Percentiles rank a stretch among this genome's conserved stretches.
Evolutionary conservation across 2,888 invertebrate species (phyloP).

Genomic region (Tanytarsus gracilentus): DNA sequence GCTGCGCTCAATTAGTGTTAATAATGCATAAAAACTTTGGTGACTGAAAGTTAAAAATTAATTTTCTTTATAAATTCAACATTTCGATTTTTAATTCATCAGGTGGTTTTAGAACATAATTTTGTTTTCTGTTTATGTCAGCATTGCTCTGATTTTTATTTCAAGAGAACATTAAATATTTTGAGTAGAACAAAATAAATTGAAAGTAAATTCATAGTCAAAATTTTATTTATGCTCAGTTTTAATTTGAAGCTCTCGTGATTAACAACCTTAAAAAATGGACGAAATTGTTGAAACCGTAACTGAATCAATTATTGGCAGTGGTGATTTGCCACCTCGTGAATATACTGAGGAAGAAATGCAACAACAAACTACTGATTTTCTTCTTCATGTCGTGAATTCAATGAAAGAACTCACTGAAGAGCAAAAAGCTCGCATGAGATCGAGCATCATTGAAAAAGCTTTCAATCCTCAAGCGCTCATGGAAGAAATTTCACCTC

Average conservation of each 20-base stretch:
- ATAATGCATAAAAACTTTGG: background rate
- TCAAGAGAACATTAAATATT: background rate
- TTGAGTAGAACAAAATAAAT: background rate
- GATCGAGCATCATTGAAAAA: slow-evolving; percentile 33
- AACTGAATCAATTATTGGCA: background rate
- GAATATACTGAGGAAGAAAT: slow-evolving; percentile 31
- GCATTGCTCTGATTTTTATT: background rate
- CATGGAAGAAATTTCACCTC: background rate
- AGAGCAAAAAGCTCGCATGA: slow-evolving; percentile 40
- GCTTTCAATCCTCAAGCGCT: slow-evolving; percentile 39
- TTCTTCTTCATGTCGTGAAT: slow-evolving; percentile 29
- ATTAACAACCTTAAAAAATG: slow-evolving; percentile 4
- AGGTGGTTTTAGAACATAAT: background rate
- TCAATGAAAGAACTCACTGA: slow-evolving; percentile 35
- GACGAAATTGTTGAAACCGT: background rate
- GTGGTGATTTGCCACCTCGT: background rate
- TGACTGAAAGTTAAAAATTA: background rate
- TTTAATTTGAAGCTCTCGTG: too few species aligned
- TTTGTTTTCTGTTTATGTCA: background rate
- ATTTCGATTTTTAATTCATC: background rate
- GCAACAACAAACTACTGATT: slow-evolving; percentile 22
- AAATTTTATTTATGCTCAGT: too few species aligned
- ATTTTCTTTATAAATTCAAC: too few species aligned
- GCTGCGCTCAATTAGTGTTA: background rate
- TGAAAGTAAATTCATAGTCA: too few species aligned